phyloP scores from a whole-genome alignment of 1,140 invertebrate species.

The Cherax quadricarinatus region DNA sequence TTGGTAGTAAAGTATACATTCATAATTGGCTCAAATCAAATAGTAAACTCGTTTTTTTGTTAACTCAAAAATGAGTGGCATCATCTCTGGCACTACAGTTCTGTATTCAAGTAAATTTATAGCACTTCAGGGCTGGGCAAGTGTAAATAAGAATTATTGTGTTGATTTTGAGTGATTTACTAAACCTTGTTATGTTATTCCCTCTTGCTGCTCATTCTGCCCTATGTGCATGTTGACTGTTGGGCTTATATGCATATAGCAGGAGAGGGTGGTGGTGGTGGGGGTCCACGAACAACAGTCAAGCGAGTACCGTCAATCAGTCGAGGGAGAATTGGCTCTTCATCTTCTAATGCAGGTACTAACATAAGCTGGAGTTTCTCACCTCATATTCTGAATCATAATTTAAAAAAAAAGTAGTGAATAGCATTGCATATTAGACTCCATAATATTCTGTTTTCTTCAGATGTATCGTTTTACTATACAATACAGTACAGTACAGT shows the following conservation, averaged over 20 bases:
- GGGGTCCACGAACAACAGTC: conserved; percentile 59
- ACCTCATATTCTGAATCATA: not conserved
- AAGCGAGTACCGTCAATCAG: conserved; percentile 70
- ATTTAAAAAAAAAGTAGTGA: too few relatives aligned
- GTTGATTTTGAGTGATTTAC: conserved; percentile 33
- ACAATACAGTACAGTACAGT: not conserved
- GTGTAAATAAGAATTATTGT: not conserved
- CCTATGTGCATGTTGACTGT: conserved; percentile 63
- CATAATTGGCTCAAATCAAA: not conserved
- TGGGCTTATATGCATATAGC: conserved; percentile 37
- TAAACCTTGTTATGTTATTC: conserved; percentile 52
- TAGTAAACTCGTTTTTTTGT: not conserved
- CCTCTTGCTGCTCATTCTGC: conserved; percentile 45
- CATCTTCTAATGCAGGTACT: conserved; percentile 67
- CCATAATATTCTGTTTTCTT: too few relatives aligned
- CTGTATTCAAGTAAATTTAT: not conserved
- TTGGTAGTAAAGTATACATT: not conserved
- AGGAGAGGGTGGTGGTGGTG: conserved; percentile 51
- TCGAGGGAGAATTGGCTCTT: conserved; percentile 61
- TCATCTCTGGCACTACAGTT: not conserved
- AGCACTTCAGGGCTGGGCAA: not conserved
- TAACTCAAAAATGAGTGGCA: not conserved
- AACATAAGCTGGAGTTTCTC: conserved; percentile 9
- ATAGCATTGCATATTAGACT: too few relatives aligned
- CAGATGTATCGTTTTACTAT: too few relatives aligned